Percentiles rank a stretch among this genome's conserved stretches.
Evolutionary conservation across 2,797 vertebrate genomes (phyloP).

Genomic region (Malurus leucopterus): DNA sequence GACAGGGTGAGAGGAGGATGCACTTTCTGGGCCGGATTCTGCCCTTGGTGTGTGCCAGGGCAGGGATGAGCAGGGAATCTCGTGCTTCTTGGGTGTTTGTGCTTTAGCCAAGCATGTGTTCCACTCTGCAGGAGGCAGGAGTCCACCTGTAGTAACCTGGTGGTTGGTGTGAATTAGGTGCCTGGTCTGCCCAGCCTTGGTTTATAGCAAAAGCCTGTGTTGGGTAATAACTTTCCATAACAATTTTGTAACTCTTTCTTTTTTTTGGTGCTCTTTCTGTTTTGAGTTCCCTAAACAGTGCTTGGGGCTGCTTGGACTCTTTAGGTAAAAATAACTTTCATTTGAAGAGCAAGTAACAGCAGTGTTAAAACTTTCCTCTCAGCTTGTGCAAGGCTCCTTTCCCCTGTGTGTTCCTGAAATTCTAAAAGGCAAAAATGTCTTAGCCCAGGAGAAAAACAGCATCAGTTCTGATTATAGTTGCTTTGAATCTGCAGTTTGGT

Average conservation of each 20-base stretch:
- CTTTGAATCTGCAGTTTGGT: neutral
- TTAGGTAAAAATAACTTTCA: neutral
- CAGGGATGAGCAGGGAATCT: neutral
- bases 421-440: neutral
- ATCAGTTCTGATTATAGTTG: neutral
- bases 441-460: neutral
- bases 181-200: neutral
- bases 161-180: neutral
- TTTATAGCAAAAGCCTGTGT: neutral
- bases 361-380: neutral
- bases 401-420: neutral
- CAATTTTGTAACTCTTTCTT: neutral
- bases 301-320: neutral
- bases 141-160: neutral
- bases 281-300: neutral
- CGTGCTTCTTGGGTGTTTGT: accelerated
- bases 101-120: neutral
- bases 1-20: neutral
- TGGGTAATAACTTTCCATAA: neutral
- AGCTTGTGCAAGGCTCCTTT: neutral
- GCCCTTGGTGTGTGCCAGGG: neutral
- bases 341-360: neutral
- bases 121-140: neutral
- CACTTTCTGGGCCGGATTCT: neutral
- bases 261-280: neutral